Percentiles rank a stretch among this genome's conserved stretches.
Evolutionary conservation across 2,888 invertebrate genomes (phyloP).

Genomic region (Epinotia bilunana): DNA sequence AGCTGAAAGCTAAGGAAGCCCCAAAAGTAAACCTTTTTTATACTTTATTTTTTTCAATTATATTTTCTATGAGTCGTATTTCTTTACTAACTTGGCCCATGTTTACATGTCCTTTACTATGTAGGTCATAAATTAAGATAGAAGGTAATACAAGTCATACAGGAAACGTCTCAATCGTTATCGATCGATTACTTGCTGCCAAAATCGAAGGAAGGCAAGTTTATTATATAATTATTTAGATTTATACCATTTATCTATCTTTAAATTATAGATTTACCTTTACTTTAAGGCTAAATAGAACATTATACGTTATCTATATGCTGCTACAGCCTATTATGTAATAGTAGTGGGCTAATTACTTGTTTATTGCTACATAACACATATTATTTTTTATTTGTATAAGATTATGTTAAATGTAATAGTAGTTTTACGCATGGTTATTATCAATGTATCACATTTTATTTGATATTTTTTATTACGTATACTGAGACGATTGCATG

Average conservation of each 20-base stretch:
- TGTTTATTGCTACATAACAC: no score
- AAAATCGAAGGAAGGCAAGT: slow-evolving; percentile 31
- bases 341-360: no score
- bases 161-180: slow-evolving; percentile 32
- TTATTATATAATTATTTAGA: slow-evolving; percentile 17
- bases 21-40: not conserved
- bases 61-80: not conserved
- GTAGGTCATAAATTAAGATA: not conserved
- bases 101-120: not conserved
- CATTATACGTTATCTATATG: slow-evolving; percentile 1
- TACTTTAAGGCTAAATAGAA: slow-evolving; percentile 23
- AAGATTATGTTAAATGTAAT: no score
- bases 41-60: not conserved
- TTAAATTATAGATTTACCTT: slow-evolving; percentile 11
- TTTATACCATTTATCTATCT: slow-evolving; percentile 1
- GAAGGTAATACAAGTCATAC: slow-evolving; percentile 33
- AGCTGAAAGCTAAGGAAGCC: no score
- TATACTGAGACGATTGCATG: no score
- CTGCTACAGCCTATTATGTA: not conserved
- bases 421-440: no score
- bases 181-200: slow-evolving; percentile 29
- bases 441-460: no score
- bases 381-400: no score
- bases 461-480: no score
- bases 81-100: slow-evolving; percentile 25